A percentile compares a stretch with the other conserved stretches of the same genome.
Evolutionary conservation across 2,113 vertebrate genomes (phyloP).

Genomic region (Aegotheles bennettii): DNA sequence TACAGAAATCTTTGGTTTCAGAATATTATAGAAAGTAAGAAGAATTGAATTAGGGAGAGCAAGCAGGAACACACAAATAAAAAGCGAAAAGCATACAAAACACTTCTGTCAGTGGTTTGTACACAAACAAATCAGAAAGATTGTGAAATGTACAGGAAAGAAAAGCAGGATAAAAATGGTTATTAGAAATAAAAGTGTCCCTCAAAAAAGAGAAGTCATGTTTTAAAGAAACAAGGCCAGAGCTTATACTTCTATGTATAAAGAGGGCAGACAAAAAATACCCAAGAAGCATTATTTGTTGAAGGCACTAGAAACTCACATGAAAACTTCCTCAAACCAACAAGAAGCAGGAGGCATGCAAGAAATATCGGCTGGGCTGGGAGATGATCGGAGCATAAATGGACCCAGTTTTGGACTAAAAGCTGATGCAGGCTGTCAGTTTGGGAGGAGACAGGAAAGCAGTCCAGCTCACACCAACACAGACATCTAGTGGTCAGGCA

Average conservation of each 20-base stretch:
- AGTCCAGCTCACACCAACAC: neutral
- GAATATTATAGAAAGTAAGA: neutral
- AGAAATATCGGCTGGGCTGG: neutral
- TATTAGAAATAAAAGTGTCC: neutral
- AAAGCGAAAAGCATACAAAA: neutral
- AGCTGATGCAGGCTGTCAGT: rapidly evolving
- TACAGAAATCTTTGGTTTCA: neutral
- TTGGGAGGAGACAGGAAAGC: rapidly evolving
- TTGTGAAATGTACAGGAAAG: neutral
- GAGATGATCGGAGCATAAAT: neutral
- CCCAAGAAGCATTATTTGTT: neutral
- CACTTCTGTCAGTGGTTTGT: neutral
- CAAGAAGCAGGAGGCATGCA: rapidly evolving
- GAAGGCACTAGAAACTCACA: neutral
- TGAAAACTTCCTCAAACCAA: neutral
- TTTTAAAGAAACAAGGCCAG: neutral
- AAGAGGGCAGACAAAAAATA: neutral
- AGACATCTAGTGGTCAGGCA: neutral
- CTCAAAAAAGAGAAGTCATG: neutral
- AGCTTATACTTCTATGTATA: neutral
- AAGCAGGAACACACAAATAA: neutral
- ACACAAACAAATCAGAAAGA: neutral
- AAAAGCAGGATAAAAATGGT: neutral
- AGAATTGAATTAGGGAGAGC: neutral
- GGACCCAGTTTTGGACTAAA: neutral